Evolutionary conservation across 2,888 invertebrate genomes (phyloP).

Genomic region (Volucella zonaria): DNA sequence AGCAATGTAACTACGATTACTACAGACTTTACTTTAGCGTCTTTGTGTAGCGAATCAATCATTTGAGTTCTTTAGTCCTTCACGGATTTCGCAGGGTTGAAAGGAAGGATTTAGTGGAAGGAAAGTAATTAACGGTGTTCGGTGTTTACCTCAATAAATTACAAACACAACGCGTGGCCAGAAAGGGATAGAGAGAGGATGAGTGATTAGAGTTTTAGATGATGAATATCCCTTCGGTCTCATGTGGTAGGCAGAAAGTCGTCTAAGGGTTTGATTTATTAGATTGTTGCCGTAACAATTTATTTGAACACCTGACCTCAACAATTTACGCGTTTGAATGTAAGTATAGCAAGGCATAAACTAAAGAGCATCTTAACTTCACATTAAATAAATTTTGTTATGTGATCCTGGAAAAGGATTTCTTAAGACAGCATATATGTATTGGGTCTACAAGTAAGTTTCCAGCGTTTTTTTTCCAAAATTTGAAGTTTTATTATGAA

Average conservation of each 20-base stretch:
- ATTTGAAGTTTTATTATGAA: too few relatives aligned
- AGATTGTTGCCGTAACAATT: neutral
- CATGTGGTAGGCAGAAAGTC: slow-evolving; percentile 22
- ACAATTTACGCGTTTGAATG: too few relatives aligned
- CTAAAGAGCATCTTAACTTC: too few relatives aligned
- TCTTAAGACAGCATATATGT: too few relatives aligned
- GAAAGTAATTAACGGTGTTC: slow-evolving; percentile 37
- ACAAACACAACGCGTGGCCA: neutral
- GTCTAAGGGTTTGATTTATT: slow-evolving; percentile 36
- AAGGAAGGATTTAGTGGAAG: slow-evolving; percentile 23
- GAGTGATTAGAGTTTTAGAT: slow-evolving; percentile 22
- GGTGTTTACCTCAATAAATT: slow-evolving; percentile 35
- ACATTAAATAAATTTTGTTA: too few relatives aligned
- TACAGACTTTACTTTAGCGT: neutral
- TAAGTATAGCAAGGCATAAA: too few relatives aligned
- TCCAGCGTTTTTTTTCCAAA: too few relatives aligned
- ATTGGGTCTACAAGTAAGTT: too few relatives aligned
- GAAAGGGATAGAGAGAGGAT: neutral
- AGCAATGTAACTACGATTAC: neutral
- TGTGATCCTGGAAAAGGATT: too few relatives aligned
- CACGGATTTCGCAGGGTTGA: neutral
- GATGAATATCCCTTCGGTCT: slow-evolving; percentile 31
- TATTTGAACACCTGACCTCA: neutral
- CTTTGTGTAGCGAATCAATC: slow-evolving; percentile 41
- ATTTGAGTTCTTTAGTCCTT: slow-evolving; percentile 9